Conservation (phyloP, 2,113 vertebrate species). For the Takifugu flavidus region DNA sequence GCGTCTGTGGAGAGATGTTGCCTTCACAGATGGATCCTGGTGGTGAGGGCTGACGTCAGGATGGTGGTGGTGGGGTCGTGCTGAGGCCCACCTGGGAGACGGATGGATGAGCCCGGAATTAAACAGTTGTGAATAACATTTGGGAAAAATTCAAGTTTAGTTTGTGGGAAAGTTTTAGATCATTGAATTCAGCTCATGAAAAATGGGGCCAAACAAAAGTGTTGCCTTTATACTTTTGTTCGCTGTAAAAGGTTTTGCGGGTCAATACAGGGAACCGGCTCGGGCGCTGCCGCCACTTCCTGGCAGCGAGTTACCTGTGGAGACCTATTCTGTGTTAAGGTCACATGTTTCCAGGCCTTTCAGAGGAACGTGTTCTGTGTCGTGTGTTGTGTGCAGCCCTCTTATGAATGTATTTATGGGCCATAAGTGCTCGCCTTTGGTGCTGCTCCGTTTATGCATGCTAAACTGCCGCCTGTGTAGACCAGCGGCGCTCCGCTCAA, state of each 20-base stretch:
- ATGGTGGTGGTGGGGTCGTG: no score
- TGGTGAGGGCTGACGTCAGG: no score
- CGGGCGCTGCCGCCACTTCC: slow-evolving; percentile 13
- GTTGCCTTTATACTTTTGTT: background rate
- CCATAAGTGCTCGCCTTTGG: slow-evolving; percentile 6
- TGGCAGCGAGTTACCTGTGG: slow-evolving; percentile 15
- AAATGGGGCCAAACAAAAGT: no score
- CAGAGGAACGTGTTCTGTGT: background rate
- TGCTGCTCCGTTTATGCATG: slow-evolving; percentile 41
- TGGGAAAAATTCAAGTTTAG: no score
- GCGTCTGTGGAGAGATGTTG: no score
- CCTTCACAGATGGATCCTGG: no score
- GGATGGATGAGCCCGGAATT: no score
- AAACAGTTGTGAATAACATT: no score
- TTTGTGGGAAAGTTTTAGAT: no score
- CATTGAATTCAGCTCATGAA: no score
- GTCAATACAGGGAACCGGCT: background rate
- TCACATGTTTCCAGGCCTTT: slow-evolving; percentile 11
- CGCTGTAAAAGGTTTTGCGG: slow-evolving; percentile 29
- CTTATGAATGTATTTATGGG: slow-evolving; percentile 50
- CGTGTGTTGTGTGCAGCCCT: background rate
- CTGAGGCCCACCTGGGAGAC: no score
- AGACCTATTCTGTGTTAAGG: slow-evolving; percentile 27
- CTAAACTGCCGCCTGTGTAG: slow-evolving; percentile 14
- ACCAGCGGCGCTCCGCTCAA: background rate